Evolutionary conservation across 1,140 invertebrate genomes (phyloP).

Genomic region (Anastrepha ludens): DNA sequence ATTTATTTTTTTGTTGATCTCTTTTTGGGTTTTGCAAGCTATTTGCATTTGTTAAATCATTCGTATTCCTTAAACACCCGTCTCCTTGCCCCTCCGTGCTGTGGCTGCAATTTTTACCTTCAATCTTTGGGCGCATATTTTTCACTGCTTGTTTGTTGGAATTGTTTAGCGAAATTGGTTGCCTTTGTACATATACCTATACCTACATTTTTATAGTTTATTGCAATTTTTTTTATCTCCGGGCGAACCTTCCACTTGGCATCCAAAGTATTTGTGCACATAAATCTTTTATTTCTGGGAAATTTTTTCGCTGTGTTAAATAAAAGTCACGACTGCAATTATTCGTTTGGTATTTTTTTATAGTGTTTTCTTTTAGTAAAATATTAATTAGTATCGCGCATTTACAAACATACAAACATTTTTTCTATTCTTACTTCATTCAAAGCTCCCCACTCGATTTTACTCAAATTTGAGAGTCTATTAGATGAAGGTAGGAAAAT

Average conservation of each 20-base stretch:
- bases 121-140: not conserved
- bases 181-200: not conserved
- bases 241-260: not conserved
- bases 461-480: no score
- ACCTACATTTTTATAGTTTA: not conserved
- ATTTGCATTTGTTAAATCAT: not conserved
- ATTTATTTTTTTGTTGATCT: not conserved
- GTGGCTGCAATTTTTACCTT: not conserved
- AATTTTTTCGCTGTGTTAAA: not conserved
- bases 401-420: no score
- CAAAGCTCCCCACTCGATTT: no score
- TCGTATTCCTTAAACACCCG: not conserved
- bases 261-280: not conserved
- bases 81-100: not conserved
- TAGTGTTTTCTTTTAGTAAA: no score
- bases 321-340: no score
- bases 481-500: no score
- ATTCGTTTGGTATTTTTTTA: not conserved
- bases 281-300: slow-evolving; percentile 3
- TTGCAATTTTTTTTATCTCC: not conserved
- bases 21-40: not conserved
- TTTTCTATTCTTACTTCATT: no score
- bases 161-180: not conserved
- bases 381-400: no score
- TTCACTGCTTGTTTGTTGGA: not conserved